Conservation (phyloP, 2,797 vertebrate species). For the Falco naumanni region DNA sequence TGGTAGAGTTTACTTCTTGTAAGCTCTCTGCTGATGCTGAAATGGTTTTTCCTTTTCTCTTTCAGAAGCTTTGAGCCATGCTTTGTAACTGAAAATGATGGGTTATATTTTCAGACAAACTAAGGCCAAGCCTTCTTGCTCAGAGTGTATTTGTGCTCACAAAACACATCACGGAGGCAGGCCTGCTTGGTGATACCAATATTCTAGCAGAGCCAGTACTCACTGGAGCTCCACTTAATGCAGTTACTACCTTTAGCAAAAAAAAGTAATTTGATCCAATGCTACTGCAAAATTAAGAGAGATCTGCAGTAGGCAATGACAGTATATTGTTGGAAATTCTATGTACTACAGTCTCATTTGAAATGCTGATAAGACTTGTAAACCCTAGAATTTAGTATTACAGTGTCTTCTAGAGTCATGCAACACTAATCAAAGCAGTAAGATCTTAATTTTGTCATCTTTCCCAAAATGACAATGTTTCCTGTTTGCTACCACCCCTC, state of each 20-base stretch:
- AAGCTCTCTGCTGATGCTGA: neutral
- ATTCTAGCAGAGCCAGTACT: neutral
- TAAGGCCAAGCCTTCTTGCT: neutral
- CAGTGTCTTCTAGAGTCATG: neutral
- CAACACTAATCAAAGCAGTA: neutral
- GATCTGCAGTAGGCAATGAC: neutral
- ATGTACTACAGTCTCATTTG: neutral
- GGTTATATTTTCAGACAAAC: neutral
- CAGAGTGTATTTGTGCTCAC: neutral
- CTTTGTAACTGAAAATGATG: neutral
- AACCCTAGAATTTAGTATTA: neutral
- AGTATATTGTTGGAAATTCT: neutral
- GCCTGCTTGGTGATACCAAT: neutral
- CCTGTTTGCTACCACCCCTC: neutral
- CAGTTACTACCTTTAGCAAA: neutral
- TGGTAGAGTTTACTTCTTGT: neutral
- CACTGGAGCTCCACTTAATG: neutral
- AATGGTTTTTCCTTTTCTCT: neutral
- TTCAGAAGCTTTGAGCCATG: neutral
- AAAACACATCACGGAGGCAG: neutral
- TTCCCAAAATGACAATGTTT: neutral
- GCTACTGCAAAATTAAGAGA: neutral
- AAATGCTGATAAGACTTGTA: neutral
- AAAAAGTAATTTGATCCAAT: neutral
- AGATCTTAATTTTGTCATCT: neutral